These are phyloP conservation scores for Oreochromis niloticus DNA, from an alignment of 2,113 vertebrate genomes.

Conservation along the genomic window DNA sequence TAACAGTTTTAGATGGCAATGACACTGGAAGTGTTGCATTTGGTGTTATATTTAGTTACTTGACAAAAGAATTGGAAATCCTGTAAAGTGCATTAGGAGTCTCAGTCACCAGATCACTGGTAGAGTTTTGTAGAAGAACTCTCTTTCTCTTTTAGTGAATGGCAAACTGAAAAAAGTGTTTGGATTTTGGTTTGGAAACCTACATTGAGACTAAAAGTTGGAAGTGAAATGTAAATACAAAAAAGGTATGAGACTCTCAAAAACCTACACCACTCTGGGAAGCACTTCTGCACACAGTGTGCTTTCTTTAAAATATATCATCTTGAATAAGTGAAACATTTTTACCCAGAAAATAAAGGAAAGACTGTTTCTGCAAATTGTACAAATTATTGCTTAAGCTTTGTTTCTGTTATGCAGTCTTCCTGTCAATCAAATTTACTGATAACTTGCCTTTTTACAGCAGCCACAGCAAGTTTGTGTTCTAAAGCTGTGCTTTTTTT, in stretches of 20 bases:
- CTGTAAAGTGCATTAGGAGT: background rate
- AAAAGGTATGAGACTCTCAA: background rate
- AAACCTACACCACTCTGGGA: background rate
- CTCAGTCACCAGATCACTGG: background rate
- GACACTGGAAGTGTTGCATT: background rate
- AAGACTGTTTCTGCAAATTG: background rate
- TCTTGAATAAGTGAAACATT: background rate
- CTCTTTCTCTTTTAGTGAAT: background rate
- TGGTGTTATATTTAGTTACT: slow-evolving; percentile 10
- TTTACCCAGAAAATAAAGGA: background rate
- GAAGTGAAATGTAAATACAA: background rate
- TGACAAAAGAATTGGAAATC: background rate
- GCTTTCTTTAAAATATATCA: background rate
- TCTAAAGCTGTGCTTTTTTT: background rate
- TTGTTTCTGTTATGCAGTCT: background rate
- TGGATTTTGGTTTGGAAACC: background rate
- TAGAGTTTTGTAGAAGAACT: background rate
- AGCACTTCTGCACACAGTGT: background rate
- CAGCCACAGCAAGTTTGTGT: background rate
- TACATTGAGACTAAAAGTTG: background rate
- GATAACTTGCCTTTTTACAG: background rate
- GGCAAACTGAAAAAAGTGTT: background rate
- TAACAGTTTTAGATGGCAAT: slow-evolving; percentile 1
- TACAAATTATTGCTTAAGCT: background rate
- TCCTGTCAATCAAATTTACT: background rate